A percentile compares a stretch with the other conserved stretches of the same genome.
Conservation (phyloP, 2,888 invertebrate genomes). For the Odontothrips loti region DNA sequence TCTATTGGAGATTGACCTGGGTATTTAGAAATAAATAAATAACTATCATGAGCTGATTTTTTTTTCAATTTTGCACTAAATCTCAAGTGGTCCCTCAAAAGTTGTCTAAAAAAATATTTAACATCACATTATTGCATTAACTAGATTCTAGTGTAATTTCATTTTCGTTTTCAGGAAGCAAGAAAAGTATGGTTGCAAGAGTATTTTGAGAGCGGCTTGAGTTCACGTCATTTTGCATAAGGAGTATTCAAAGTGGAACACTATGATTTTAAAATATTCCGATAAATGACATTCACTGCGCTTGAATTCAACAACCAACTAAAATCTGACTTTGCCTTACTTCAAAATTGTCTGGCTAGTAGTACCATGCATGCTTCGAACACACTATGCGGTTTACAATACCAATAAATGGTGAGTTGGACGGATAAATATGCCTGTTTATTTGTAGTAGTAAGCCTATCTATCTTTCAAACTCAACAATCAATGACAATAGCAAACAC, state of each 20-base stretch:
- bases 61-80: not conserved
- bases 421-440: not conserved
- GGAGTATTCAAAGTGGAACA: not conserved
- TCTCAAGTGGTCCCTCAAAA: not conserved
- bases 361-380: not conserved
- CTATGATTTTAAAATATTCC: not conserved
- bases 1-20: conserved; percentile 7
- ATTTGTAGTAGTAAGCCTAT: not conserved
- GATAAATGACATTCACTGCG: not conserved
- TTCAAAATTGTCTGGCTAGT: not conserved
- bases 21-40: conserved; percentile 16
- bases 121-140: not conserved
- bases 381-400: not conserved
- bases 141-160: not conserved
- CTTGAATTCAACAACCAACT: not conserved
- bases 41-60: not conserved
- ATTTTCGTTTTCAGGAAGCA: not conserved
- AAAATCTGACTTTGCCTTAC: not conserved
- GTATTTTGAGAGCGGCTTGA: not conserved
- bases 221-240: not conserved
- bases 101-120: not conserved
- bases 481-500: not conserved
- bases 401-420: too few species aligned
- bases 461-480: not conserved
- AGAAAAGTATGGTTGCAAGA: not conserved